Conservation (phyloP, 2,797 vertebrate genomes). For the Anabas testudineus region DNA sequence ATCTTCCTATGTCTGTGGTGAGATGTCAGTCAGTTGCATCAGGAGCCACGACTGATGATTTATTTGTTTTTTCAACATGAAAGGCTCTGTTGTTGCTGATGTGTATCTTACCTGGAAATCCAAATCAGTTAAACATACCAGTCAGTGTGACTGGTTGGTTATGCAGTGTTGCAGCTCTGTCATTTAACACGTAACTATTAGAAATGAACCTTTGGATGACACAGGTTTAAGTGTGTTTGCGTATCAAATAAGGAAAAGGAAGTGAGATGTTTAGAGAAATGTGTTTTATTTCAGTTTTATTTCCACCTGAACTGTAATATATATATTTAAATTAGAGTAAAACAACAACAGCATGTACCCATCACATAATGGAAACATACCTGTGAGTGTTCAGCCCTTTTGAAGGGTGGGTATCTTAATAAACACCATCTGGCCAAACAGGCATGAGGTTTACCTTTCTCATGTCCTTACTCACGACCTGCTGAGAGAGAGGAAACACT, state of each 20-base stretch:
- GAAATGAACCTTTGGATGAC: slow-evolving; percentile 10
- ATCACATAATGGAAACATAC: not conserved
- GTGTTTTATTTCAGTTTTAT: not conserved
- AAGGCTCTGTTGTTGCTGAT: not conserved
- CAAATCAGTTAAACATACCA: slow-evolving; percentile 1
- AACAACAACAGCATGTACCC: not conserved
- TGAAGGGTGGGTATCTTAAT: slow-evolving; percentile 72
- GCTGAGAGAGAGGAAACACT: slow-evolving; percentile 43
- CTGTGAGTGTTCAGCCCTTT: slow-evolving; percentile 28
- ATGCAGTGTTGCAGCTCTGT: slow-evolving; percentile 3
- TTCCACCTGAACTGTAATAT: not conserved
- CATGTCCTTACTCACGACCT: slow-evolving; percentile 27
- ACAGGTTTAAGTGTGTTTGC: not conserved
- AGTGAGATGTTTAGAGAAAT: too few species aligned
- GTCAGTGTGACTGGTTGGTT: not conserved
- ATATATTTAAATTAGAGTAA: not conserved
- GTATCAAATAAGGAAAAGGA: not conserved
- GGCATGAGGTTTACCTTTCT: slow-evolving; percentile 75
- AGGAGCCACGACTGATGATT: not conserved
- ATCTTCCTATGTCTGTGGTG: slow-evolving; percentile 11
- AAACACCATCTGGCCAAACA: slow-evolving; percentile 87
- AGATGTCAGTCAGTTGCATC: not conserved
- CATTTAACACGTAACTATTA: not conserved
- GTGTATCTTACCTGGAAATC: slow-evolving; percentile 15
- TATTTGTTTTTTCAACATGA: not conserved